Evolutionary conservation across 2,797 vertebrate genomes (phyloP), one percentile per base, ranked within the genome.

Genomic region (Anableps anableps): DNA sequence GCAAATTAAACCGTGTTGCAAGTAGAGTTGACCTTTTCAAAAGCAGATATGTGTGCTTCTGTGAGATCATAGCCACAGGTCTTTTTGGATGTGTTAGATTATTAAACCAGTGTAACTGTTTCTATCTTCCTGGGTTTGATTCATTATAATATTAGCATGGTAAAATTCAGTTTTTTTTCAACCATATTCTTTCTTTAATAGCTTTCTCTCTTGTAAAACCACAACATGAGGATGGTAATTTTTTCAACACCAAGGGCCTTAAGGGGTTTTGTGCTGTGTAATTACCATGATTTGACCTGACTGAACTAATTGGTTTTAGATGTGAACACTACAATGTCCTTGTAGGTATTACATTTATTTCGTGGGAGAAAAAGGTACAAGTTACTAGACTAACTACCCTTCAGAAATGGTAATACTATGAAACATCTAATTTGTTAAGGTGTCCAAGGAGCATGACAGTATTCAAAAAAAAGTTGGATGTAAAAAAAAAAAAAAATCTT

Each of bases 11-110:
- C 78, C 53, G 5, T 29, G 79, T 72, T 5, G 34, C 81, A 77
- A 85, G 86, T 81, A 53, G 80, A 76, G 74, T 11, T 19, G 53
- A 88, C 87, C 86, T 86, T 88, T 88, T 23, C 14, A 26, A 41
- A 68, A 45, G 53, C 68, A 9, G 82, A 70, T 62, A 11, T 6
- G 3, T 75, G 31, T 45, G n/a, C 8, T 62, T 64, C 53, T 23
- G 17, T 78, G 80, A 58, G 80, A 47, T 68, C 38, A 47, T 38
- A 45, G 75, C 72, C 74, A 36, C 74, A 4, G 8, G 74, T 76
- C 72, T 79, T 43, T 77, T 74, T n/a, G 53, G 43, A 72, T 72
- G 72, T 26, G 38, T 47, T 77, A 19, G 71, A 78, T 88, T 86
- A 80, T 84, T 85, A 66, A 85, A 74, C 76, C 55, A 14, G 43